Conservation (phyloP, 30 jellyfish, hydroid and myxozoan species). For the Catostylus mosaicus region DNA sequence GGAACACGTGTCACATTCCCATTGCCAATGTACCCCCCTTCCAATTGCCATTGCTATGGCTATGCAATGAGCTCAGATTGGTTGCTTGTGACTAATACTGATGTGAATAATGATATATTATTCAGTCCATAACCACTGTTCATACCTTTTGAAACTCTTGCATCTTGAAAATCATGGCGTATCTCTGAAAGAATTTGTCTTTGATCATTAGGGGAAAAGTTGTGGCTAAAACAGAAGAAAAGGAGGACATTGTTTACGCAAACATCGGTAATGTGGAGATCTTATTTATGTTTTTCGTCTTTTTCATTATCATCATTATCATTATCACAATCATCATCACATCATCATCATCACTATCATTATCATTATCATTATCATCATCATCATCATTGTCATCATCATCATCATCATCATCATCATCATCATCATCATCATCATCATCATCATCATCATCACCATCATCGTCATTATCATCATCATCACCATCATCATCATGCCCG, state of each 20-base stretch:
- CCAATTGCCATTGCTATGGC: no score
- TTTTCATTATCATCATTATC: background rate
- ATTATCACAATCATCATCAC: background rate
- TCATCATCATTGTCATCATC: background rate
- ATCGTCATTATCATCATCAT: background rate
- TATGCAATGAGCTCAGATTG: no score
- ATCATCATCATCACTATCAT: background rate
- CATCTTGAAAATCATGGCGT: no score
- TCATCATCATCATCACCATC: background rate
- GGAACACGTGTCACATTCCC: no score
- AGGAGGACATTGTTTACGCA: constrained; percentile 82
- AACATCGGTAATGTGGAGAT: constrained; percentile 59
- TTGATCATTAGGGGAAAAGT: constrained; percentile 92
- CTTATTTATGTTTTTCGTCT: background rate
- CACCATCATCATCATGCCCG: background rate
- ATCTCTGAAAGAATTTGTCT: no score
- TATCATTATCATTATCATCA: background rate
- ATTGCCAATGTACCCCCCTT: no score
- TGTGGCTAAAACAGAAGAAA: constrained; percentile 72
- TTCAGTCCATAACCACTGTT: no score
- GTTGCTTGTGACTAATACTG: no score
- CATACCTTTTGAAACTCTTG: no score
- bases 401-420: background rate
- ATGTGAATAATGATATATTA: no score
- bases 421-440: background rate